phyloP scores from a whole-genome alignment of 2,797 vertebrate species.

The Tinamus major region DNA sequence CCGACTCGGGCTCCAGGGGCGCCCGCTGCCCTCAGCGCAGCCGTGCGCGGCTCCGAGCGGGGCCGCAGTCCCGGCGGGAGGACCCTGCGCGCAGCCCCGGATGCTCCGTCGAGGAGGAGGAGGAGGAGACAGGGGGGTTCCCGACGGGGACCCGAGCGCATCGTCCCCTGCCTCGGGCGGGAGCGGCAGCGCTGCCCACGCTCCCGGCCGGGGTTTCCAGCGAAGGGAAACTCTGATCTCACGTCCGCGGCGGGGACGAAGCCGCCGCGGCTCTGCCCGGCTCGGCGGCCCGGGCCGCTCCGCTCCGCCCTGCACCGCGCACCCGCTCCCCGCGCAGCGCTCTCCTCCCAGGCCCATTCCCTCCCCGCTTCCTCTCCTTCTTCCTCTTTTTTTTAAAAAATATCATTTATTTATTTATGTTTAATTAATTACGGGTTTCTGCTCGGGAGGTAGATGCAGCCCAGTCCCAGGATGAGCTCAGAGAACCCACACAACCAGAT shows the following conservation, averaged over 20 bases:
- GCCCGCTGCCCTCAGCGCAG: background rate
- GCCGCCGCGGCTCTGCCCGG: too few species aligned
- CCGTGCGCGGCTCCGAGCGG: too few species aligned
- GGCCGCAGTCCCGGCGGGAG: background rate
- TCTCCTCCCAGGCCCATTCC: background rate
- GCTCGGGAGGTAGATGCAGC: background rate
- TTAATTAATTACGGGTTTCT: background rate
- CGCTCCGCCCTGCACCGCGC: background rate
- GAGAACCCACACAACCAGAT: background rate
- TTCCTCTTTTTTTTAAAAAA: too few species aligned
- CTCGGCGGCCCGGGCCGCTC: too few species aligned
- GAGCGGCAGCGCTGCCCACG: background rate
- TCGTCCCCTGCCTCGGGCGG: background rate
- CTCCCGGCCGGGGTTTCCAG: background rate
- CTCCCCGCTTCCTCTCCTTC: background rate
- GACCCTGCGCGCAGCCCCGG: background rate
- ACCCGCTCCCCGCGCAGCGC: conserved; percentile 26
- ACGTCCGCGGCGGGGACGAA: too few species aligned
- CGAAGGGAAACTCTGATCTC: background rate
- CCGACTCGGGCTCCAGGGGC: background rate
- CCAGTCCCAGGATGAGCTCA: background rate
- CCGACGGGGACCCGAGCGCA: background rate
- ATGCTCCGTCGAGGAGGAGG: background rate
- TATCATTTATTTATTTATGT: too few species aligned
- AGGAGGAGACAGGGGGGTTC: too few species aligned